A percentile compares a stretch with the other conserved stretches of the same genome.
These are phyloP conservation scores for Rhabdophis nuchalis DNA, from an alignment of 2,797 vertebrate genomes.

Conservation along the genomic window DNA sequence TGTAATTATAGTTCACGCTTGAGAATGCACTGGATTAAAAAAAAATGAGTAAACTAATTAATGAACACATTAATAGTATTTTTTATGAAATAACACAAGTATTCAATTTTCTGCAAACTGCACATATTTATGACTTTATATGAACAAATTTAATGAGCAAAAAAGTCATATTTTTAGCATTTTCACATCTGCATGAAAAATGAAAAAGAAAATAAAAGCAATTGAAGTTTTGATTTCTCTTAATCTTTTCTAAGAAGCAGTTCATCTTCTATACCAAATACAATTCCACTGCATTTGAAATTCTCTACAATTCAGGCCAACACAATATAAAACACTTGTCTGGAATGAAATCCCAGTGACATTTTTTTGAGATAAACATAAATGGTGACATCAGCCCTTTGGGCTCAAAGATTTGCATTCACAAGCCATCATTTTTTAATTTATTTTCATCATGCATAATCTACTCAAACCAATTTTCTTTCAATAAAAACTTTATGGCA, in stretches of 20 bases:
- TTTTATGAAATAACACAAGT: not conserved
- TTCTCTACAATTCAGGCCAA: not conserved
- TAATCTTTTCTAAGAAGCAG: slow-evolving; percentile 3
- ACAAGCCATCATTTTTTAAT: slow-evolving; percentile 13
- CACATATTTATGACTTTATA: not conserved
- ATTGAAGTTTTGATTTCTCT: not conserved
- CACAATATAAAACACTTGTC: slow-evolving; percentile 9
- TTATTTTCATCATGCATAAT: not conserved
- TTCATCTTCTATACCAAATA: not conserved
- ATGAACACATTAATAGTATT: fast-evolving
- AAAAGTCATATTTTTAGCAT: slow-evolving; percentile 4
- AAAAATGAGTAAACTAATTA: not conserved
- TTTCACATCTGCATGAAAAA: not conserved
- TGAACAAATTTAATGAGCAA: not conserved
- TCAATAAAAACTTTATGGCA: slow-evolving; percentile 73
- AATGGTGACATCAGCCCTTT: slow-evolving; percentile 25
- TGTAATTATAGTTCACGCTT: slow-evolving; percentile 22
- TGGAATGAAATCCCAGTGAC: not conserved
- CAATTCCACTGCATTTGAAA: not conserved
- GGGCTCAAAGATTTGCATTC: slow-evolving; percentile 18
- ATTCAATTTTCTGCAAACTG: not conserved
- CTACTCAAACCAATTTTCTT: slow-evolving; percentile 72
- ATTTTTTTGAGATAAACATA: slow-evolving; percentile 28
- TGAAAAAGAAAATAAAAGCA: not conserved
- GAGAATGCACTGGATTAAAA: slow-evolving; percentile 10